Evolutionary conservation across 2,797 vertebrate species (phyloP).

Genomic region (Martes flavigula): DNA sequence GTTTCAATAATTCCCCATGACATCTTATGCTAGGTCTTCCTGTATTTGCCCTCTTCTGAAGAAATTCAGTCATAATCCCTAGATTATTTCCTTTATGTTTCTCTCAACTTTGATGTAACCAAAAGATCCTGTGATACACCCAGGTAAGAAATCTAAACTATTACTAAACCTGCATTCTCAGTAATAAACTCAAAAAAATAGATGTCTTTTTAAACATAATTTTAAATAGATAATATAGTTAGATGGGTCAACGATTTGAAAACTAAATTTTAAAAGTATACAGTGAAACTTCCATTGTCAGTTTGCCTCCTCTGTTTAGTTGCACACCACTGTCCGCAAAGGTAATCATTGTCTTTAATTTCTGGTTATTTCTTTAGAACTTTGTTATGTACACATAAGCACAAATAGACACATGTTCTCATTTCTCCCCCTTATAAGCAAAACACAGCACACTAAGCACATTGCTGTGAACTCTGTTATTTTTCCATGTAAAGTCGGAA

Average conservation of each 20-base stretch:
- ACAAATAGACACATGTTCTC: neutral
- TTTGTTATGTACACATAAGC: neutral
- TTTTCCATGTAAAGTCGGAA: neutral
- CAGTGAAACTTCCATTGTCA: neutral
- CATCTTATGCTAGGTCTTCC: neutral
- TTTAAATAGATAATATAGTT: neutral
- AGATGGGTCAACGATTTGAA: neutral
- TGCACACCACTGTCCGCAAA: neutral
- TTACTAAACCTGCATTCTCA: neutral
- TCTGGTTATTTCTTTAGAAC: neutral
- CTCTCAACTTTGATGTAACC: constrained; percentile 22
- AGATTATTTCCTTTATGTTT: constrained; percentile 24
- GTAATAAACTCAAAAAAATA: constrained; percentile 10
- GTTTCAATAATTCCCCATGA: neutral
- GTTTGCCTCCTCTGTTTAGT: neutral
- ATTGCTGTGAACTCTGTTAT: neutral
- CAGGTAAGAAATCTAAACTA: neutral
- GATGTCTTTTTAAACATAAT: neutral
- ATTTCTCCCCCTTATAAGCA: neutral
- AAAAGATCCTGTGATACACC: constrained; percentile 10
- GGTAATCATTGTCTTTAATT: neutral
- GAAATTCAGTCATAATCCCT: constrained; percentile 31
- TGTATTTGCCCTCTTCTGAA: neutral
- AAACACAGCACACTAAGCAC: neutral
- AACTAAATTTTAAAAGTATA: neutral